phyloP scores from a whole-genome alignment of 2,797 vertebrate species.

The Enteromius viviparus region DNA sequence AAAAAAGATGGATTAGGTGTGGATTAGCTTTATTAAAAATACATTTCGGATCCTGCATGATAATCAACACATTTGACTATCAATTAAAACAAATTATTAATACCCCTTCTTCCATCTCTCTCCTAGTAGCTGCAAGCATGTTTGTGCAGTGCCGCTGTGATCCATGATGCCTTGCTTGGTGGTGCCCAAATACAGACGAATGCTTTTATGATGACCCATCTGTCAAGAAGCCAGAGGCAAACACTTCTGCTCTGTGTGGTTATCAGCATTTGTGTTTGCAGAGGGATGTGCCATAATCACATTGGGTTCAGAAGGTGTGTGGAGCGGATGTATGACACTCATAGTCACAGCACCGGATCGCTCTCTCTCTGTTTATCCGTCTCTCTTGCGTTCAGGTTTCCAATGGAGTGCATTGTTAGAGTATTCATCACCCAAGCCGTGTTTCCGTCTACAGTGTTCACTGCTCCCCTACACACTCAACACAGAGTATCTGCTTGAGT shows the following conservation, averaged over 20 bases:
- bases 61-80: slow-evolving; percentile 3
- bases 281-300: slow-evolving; percentile 22
- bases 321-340: background rate
- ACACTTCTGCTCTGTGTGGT: slow-evolving; percentile 43
- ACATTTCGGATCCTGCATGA: background rate
- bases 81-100: background rate
- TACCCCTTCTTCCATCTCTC: slow-evolving; percentile 2
- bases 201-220: slow-evolving; percentile 48
- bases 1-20: slow-evolving; percentile 4
- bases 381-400: background rate
- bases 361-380: slow-evolving; percentile 11
- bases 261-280: slow-evolving; percentile 46
- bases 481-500: background rate
- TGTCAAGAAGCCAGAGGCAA: slow-evolving; percentile 49
- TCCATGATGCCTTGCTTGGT: slow-evolving; percentile 27
- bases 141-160: slow-evolving; percentile 27
- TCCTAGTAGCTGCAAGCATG: slow-evolving; percentile 23
- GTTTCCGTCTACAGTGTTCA: background rate
- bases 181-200: slow-evolving; percentile 51
- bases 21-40: slow-evolving; percentile 2
- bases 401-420: background rate
- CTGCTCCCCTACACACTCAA: background rate
- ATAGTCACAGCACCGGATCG: background rate
- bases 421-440: background rate
- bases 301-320: slow-evolving; percentile 39